phyloP scores from a whole-genome alignment of 2,888 invertebrate species.

The Polyploca ridens region DNA sequence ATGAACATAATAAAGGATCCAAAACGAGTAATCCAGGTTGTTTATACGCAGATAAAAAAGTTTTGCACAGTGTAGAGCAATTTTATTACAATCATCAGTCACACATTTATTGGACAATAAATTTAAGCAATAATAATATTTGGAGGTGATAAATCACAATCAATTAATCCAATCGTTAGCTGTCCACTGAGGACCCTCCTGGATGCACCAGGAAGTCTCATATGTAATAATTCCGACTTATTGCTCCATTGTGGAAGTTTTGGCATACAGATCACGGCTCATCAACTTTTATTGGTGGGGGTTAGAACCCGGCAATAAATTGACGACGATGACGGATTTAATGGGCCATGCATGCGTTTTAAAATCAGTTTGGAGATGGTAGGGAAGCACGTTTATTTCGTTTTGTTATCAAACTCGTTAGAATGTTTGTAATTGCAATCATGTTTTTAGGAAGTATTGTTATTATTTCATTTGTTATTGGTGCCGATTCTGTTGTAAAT shows the following conservation, averaged over 20 bases:
- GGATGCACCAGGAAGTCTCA: conserved; percentile 47
- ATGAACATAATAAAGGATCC: neutral
- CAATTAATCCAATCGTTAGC: conserved; percentile 37
- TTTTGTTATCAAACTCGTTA: neutral
- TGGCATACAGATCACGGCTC: conserved; percentile 78
- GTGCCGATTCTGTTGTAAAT: too few species aligned
- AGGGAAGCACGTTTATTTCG: conserved; percentile 20
- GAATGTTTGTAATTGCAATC: neutral
- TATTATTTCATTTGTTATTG: too few species aligned
- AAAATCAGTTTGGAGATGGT: conserved; percentile 55
- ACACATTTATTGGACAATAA: conserved; percentile 8
- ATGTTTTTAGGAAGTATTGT: too few species aligned
- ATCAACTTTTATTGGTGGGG: conserved; percentile 77
- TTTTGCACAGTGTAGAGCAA: neutral
- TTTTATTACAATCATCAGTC: conserved; percentile 4
- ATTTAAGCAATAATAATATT: conserved; percentile 12
- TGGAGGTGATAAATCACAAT: conserved; percentile 26
- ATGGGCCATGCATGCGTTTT: conserved; percentile 71
- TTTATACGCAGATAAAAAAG: neutral
- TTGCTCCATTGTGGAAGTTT: conserved; percentile 74
- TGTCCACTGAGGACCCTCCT: conserved; percentile 38
- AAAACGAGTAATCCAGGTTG: neutral
- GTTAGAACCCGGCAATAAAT: conserved; percentile 66
- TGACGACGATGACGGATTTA: conserved; percentile 72
- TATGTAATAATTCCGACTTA: conserved; percentile 62